Evolutionary conservation across 92 coral and sea anemone species (phyloP), one percentile per base, ranked within the genome.

Genomic region (Actinostola sp.): DNA sequence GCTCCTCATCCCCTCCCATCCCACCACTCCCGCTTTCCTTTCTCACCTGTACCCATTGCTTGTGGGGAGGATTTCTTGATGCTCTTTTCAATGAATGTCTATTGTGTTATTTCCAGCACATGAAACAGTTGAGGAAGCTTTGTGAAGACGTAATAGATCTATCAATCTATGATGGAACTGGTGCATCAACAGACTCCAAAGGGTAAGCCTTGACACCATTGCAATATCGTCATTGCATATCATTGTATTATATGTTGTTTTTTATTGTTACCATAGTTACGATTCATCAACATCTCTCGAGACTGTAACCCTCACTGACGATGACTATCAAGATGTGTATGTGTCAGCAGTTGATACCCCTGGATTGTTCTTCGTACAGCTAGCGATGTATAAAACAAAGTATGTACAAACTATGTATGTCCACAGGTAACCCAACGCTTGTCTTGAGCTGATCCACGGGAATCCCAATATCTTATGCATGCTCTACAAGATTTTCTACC

Each of bases 321-420:
- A 91, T 10, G 92, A 83, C 46, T 87, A 72, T 39, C 93, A 87
- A 9, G 73, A 86, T 56, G 90, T 93, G 28, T 84, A 77, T 20
- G 93, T 93, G 45, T 88, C 93, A 28, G 91, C 94, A 11, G 96
- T 93, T 66, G 88, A 67, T 57, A 88, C 74, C 66, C 98, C 98
- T 15, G 86, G 85, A 11, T 80, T 93, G 33, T 84, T 93, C 72
- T 93, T 86, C 38, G 85, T 91, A 33, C 91, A 86, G 58, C 66
- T 93, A 21, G 63, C 68, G 12, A 73, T 81, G 3, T 81, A 86
- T 23, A 67, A 45, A 29, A 70, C 89, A 57, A 88, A 88, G 98
- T 90, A 38, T 29, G 65, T 26, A 51, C 8, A 1, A 1, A 61
- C 24, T n/a, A n/a, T 16, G 41, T 0, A 36, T n/a, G n/a, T n/a